These are phyloP conservation scores for Cetoscarus ocellatus DNA, from an alignment of 2,797 vertebrate species.

Conservation along the genomic window DNA sequence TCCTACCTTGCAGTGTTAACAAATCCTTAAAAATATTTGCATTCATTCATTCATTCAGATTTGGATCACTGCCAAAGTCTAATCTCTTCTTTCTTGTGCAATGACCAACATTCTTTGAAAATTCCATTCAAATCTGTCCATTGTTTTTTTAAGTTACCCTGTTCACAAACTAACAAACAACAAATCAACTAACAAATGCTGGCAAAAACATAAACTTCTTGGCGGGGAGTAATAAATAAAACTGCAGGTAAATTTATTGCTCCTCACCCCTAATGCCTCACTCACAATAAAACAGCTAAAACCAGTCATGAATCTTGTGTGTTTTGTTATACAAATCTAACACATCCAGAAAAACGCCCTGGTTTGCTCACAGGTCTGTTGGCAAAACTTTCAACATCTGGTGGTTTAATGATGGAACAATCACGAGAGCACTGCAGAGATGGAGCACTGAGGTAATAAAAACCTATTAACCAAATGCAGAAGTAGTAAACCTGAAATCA, in stretches of 20 bases:
- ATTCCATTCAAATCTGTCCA: no score
- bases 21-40: no score
- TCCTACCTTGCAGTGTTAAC: no score
- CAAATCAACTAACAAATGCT: no score
- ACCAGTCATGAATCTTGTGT: not conserved
- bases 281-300: slow-evolving; percentile 2
- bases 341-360: not conserved
- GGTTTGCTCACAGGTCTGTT: slow-evolving; percentile 23
- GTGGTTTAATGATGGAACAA: slow-evolving; percentile 20
- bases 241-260: slow-evolving; percentile 12
- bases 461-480: slow-evolving; percentile 17
- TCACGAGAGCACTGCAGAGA: not conserved
- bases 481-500: slow-evolving; percentile 51
- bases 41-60: no score
- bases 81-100: no score
- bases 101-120: no score
- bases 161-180: no score
- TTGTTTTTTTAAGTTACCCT: no score
- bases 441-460: slow-evolving; percentile 21
- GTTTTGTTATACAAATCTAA: not conserved
- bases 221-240: slow-evolving; percentile 1
- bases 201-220: no score
- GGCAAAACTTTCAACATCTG: slow-evolving; percentile 31
- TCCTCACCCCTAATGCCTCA: slow-evolving; percentile 13
- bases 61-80: no score